Base-by-base conservation (phyloP, 2,888 invertebrate genomes). In the Dendrolimus houi region DNA sequence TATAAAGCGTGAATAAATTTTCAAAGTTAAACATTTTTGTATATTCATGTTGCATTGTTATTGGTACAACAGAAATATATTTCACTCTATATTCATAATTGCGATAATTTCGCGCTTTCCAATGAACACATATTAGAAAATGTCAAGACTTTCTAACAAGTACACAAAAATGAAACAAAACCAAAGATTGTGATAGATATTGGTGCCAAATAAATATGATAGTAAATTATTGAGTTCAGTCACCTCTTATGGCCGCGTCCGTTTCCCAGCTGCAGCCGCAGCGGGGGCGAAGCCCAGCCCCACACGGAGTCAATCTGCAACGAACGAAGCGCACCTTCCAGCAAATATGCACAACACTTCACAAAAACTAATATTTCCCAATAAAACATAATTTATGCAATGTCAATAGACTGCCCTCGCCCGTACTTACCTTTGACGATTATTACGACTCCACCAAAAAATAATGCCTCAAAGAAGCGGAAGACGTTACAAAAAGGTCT, bases 271-370 rank as follows among this genome's bases (percentile, higher is more conserved):
- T 95, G 95, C 89, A 95, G 92, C 77, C 95, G 94, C 93, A 95
- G 94, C 93, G 95, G 95, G 94, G 95, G 96, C 92, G 96, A 96
- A 93, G 96, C 96, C 96, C 96, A 96, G 90, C 96, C 96, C 96
- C 96, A 96, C 96, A 96, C 96, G 91, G 96, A 95, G 94, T 96
- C 96, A 96, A 96, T 96, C 96, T 96, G 92, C 72, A 93, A 92
- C 75, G 83, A 75, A 73, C 67, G 72, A 67, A 69, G 70, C 65
- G 67, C 69, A 74, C 75, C 47, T 47, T 64, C 74, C 69, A 66
- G 62, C 64, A 68, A 66, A 69, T 64, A 67, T 47, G 59, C 65
- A 70, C 60, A 66, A 61, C 63, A 68, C 60, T 62, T 68, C 69
- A 70, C 69, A 68, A 68, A 71, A 70, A 70, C 69, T 67, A 66